These are phyloP conservation scores for Drosophila borborema DNA, from an alignment of 2,888 invertebrate genomes.

Conservation along the genomic window DNA sequence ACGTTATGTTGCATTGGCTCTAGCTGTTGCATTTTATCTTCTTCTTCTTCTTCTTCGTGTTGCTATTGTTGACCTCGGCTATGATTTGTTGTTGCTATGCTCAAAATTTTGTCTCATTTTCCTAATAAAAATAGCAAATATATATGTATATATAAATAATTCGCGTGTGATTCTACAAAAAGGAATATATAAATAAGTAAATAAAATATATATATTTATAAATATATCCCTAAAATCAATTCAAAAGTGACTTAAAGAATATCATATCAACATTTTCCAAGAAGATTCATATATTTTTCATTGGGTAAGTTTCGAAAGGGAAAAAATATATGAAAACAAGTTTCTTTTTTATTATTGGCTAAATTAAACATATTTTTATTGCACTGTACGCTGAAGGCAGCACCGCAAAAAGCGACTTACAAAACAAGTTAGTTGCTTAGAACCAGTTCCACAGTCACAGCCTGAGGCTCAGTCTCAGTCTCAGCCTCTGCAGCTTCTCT, in stretches of 20 bases:
- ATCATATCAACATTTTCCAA: conserved; percentile 35
- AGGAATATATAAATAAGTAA: background rate
- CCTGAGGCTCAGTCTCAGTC: conserved; percentile 1
- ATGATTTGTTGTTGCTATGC: conserved; percentile 58
- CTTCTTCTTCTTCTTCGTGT: background rate
- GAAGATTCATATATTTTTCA: conserved; percentile 38
- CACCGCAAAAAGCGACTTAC: conserved; percentile 29
- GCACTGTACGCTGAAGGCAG: conserved; percentile 25
- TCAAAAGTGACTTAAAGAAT: conserved; percentile 31
- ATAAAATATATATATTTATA: background rate
- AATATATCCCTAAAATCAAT: conserved; percentile 4
- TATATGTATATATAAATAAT: conserved; percentile 9
- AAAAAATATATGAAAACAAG: conserved; percentile 32
- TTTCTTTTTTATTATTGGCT: conserved; percentile 33
- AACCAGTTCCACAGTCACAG: conserved; percentile 56
- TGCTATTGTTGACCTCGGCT: conserved; percentile 56
- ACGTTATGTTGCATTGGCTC: conserved; percentile 4
- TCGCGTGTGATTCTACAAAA: conserved; percentile 22
- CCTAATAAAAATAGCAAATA: conserved; percentile 52
- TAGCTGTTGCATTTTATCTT: conserved; percentile 23
- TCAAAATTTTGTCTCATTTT: conserved; percentile 46
- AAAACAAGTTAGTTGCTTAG: conserved; percentile 73
- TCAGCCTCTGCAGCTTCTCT: conserved; percentile 37
- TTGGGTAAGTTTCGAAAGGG: conserved; percentile 55
- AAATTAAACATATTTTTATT: conserved; percentile 25